Evolutionary conservation across 1,140 invertebrate genomes (phyloP), one percentile per base, ranked within the genome.

Genomic region (Chrysoperla carnea): DNA sequence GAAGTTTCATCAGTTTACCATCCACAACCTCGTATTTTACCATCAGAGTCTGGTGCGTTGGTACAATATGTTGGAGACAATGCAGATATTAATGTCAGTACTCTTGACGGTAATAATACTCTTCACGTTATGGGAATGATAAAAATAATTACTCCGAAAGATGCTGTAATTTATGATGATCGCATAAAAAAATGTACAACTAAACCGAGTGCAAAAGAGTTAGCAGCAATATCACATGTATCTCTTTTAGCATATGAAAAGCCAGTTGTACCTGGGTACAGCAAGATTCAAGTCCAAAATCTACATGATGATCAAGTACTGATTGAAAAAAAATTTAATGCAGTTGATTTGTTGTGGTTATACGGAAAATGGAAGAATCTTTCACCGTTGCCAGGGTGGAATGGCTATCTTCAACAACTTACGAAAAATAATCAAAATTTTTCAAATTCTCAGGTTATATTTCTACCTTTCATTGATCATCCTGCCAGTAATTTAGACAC

Each of bases 31-130:
- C 9, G 36, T 13, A 38, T 53, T 14, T 31, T 42, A 40, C n/a
- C 40, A 13, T 9, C 29, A 41, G 43, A 39, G 28, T 14, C 33
- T 14, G 13, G 43, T 31, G 40, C 45, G 28, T 56, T 52, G 46
- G 12, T 48, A 27, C 58, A 61, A 47, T 59, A 53, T 40, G 50
- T 56, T 23, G 55, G 50, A 45, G 58, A 62, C 44, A 60, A 58
- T 48, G 52, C 56, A 12, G 52, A 57, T 44, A 41, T 46, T 37
- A 55, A 54, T 44, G 40, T 41, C 6, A 31, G 45, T 15, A 57
- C 53, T 29, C 13, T 56, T 28, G 50, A 54, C 46, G 52, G 52
- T 11, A 17, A 39, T 12, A 47, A 49, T 29, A 54, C 53, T 31
- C 53, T 57, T 41, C 55, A 57, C 44, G 36, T 29, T 8, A 55